Base-by-base conservation (phyloP, 2,888 invertebrate species). In the Mimumesa dahlbomi region DNA sequence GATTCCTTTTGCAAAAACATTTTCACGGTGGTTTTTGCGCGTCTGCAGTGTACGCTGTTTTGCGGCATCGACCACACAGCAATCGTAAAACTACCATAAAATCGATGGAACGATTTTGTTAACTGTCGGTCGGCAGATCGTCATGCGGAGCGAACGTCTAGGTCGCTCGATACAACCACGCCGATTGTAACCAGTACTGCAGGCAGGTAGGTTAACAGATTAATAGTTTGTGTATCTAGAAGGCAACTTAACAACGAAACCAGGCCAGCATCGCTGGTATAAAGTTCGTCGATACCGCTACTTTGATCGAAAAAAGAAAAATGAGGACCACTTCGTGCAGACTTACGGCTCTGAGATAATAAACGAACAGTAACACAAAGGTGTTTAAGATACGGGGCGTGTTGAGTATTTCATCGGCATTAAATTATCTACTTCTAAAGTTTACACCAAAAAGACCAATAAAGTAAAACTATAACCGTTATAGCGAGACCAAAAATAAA, bases 201-300 rank as follows among this genome's bases (percentile, higher is more conserved):
- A 49, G 59, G 69, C 69, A 77, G 76, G 77, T 76, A 76, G 76
- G 76, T 77, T 76, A 76, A 76, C 76, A 76, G 76, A 76, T 76
- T 76, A 76, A 76, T 75, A 76, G 77, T 76, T 77, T 73, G 71
- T 69, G 62, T 73, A 79, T 79, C 84, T 82, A 79, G 74, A 73
- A 79, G 84, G 79, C 77, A 71, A 79, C 79, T 83, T 79, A 81
- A 79, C 83, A 83, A 83, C 76, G 83, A 77, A 84, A 84, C 84
- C 84, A 84, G 84, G 84, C 83, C 85, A 84, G 78, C 79, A 73
- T 79, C 76, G 78, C 64, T 31, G 73, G 67, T 52, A 42, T 58
- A 69, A 69, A 61, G 56, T 62, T 69, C 52, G 62, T 50, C 69
- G 70, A 68, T 68, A 71, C 69, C 70, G 70, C 62, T 68, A 62